phyloP scores from a whole-genome alignment of 2,797 vertebrate species.

The Scomberomorus guttatus region DNA sequence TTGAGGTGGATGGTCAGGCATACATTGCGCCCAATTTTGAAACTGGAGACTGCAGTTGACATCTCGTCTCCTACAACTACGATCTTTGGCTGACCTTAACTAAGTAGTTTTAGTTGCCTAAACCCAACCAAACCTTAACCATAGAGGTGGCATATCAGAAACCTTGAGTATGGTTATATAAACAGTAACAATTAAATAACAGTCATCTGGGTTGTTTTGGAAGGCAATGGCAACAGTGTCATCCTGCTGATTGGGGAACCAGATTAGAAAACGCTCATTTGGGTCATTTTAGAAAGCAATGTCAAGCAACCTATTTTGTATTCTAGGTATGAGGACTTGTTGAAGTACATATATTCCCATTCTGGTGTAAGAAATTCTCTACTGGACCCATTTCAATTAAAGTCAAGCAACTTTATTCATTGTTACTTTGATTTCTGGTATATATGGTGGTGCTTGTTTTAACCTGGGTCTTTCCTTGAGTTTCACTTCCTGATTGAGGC shows the following conservation, averaged over 20 bases:
- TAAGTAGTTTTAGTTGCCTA: too few species aligned
- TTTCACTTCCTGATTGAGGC: conserved; percentile 27
- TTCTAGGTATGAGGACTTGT: not conserved
- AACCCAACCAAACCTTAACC: too few species aligned
- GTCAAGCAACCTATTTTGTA: not conserved
- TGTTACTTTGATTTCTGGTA: conserved; percentile 4
- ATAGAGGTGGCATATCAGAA: too few species aligned
- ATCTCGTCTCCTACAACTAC: not conserved
- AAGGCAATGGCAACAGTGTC: too few species aligned
- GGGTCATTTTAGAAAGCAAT: not conserved
- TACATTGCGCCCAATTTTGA: too few species aligned
- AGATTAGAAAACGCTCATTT: not conserved
- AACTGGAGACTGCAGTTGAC: not conserved
- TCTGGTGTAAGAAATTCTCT: not conserved
- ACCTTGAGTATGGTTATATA: too few species aligned
- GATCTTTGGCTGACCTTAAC: not conserved
- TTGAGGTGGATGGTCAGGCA: not conserved
- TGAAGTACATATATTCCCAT: not conserved
- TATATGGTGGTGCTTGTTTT: not conserved
- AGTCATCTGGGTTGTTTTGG: too few species aligned
- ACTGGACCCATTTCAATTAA: not conserved
- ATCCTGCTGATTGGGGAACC: too few species aligned
- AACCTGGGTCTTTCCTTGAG: conserved; percentile 25
- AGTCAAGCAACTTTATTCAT: not conserved
- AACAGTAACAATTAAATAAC: too few species aligned